phyloP scores from a whole-genome alignment of 2,113 vertebrate genomes.

The Syngnathus floridae region DNA sequence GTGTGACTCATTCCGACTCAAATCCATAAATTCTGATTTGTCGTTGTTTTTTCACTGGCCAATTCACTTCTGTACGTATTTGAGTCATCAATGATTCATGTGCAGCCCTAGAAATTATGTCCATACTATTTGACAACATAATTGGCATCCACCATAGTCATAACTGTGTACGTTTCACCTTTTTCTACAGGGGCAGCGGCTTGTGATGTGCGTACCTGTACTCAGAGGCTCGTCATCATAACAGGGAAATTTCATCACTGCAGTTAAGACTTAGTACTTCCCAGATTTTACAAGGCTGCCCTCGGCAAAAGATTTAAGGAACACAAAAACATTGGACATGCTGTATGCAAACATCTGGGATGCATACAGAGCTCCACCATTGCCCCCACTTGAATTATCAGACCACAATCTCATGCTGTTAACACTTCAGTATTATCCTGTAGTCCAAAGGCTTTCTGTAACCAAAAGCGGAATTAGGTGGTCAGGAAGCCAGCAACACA shows the following conservation, averaged over 20 bases:
- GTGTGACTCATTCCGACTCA: no score
- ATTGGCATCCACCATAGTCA: not conserved
- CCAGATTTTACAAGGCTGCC: not conserved
- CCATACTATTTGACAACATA: not conserved
- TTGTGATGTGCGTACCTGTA: not conserved
- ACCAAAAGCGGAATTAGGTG: not conserved
- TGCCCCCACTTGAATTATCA: not conserved
- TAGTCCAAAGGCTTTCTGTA: not conserved
- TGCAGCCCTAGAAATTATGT: not conserved
- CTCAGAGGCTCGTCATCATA: not conserved
- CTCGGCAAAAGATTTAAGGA: no score
- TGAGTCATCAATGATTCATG: no score
- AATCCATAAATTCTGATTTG: no score
- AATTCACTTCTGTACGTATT: no score
- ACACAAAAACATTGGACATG: not conserved
- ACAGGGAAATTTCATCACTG: not conserved
- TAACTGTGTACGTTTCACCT: not conserved
- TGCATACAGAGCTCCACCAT: not conserved
- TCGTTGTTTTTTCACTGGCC: no score
- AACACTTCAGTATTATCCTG: not conserved
- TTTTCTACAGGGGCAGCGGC: not conserved
- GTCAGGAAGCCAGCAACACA: not conserved
- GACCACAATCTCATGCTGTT: not conserved
- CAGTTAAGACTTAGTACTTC: not conserved
- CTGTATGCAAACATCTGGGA: not conserved